phyloP scores from a whole-genome alignment of 2,113 vertebrate species.

The Tragelaphus scriptus region DNA sequence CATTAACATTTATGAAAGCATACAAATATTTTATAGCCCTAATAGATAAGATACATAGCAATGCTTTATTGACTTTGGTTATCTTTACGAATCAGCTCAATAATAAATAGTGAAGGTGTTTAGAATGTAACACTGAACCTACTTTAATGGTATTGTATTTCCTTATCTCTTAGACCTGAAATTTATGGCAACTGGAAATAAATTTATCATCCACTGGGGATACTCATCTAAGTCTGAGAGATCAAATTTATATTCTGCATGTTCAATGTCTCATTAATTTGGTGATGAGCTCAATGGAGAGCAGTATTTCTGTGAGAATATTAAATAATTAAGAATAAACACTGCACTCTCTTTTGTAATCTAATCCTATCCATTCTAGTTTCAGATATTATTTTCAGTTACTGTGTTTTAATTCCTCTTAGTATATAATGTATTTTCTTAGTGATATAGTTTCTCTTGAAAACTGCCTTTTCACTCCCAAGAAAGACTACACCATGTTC shows the following conservation, averaged over 20 bases:
- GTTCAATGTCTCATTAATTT: neutral
- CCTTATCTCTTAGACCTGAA: slow-evolving; percentile 41
- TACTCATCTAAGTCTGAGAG: neutral
- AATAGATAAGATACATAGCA: slow-evolving; percentile 38
- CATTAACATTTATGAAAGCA: slow-evolving; percentile 61
- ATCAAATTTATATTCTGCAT: slow-evolving; percentile 17
- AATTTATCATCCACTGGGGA: neutral
- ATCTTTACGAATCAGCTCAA: slow-evolving; percentile 54
- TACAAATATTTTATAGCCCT: slow-evolving; percentile 21
- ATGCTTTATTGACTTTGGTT: slow-evolving; percentile 45
- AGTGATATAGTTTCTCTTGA: neutral
- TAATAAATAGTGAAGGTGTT: slow-evolving; percentile 42
- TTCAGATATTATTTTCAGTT: neutral
- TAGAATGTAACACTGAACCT: neutral
- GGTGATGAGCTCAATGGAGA: neutral
- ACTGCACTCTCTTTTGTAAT: neutral
- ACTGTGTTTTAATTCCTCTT: neutral
- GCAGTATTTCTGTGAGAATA: neutral
- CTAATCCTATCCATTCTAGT: neutral
- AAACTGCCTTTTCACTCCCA: neutral
- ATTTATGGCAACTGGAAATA: slow-evolving; percentile 47
- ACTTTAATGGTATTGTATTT: neutral
- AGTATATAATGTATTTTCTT: neutral
- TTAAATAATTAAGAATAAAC: neutral
- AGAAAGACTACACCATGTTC: neutral